Conservation (phyloP, 1,140 invertebrate genomes). For the Phymorhynchus buccinoides region DNA sequence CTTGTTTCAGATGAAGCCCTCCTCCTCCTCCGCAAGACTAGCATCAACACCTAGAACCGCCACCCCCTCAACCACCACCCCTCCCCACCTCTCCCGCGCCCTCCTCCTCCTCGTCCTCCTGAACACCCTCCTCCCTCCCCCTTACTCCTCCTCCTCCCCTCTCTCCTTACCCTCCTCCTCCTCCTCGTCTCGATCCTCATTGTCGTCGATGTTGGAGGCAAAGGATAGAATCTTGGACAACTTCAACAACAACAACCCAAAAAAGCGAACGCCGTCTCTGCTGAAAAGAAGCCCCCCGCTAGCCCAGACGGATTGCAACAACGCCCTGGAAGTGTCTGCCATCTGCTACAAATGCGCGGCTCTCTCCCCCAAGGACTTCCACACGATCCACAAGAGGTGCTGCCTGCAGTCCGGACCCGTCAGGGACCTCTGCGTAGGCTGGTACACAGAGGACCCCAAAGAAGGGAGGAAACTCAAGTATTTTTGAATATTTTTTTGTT, state of each 20-base stretch:
- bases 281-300: background rate
- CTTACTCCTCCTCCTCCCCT: background rate
- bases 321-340: slow-evolving; percentile 10
- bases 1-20: background rate
- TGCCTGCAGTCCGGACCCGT: background rate
- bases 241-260: no score
- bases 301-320: background rate
- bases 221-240: no score
- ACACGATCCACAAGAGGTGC: background rate
- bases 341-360: slow-evolving; percentile 19
- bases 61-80: no score
- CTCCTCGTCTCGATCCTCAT: slow-evolving; percentile 1
- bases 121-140: background rate
- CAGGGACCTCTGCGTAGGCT: background rate
- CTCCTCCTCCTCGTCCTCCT: no score
- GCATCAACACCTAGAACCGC: no score
- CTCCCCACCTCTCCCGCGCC: no score
- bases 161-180: background rate
- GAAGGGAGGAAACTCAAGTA: background rate
- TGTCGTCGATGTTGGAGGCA: no score
- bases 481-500: background rate
- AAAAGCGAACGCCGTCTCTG: no score
- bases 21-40: no score
- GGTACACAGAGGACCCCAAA: slow-evolving; percentile 15
- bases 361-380: background rate